A percentile compares a stretch with the other conserved stretches of the same genome.
phyloP scores from a whole-genome alignment of 2,888 invertebrate genomes.

The Tachina lurida region DNA sequence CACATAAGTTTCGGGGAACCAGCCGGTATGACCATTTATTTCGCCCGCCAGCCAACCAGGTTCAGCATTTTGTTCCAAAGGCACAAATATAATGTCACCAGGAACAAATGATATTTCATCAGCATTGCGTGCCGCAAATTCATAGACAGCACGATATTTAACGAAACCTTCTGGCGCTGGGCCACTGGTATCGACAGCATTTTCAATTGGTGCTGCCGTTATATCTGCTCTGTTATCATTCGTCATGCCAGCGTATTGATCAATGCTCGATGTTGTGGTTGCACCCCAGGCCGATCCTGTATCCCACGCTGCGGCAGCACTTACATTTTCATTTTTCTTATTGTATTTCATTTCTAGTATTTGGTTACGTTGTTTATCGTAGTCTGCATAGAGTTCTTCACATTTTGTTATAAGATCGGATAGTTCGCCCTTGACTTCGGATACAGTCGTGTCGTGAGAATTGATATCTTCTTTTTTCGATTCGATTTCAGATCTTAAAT shows the following conservation, averaged over 20 bases:
- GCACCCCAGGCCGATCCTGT: constrained; percentile 75
- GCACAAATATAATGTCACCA: constrained; percentile 93
- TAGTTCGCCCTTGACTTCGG: constrained; percentile 88
- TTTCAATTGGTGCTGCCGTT: constrained; percentile 66
- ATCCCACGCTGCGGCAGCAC: constrained; percentile 85
- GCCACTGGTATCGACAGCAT: constrained; percentile 77
- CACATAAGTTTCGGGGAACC: constrained; percentile 98
- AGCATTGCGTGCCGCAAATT: constrained; percentile 94
- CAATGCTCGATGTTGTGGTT: constrained; percentile 74
- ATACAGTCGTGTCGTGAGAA: constrained; percentile 89
- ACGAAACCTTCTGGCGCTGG: constrained; percentile 84
- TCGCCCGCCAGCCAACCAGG: constrained; percentile 99
- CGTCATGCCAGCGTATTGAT: constrained; percentile 75
- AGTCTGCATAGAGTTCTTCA: constrained; percentile 86
- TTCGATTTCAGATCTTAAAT: constrained; percentile 90
- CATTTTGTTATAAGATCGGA: constrained; percentile 87
- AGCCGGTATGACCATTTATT: constrained; percentile 94
- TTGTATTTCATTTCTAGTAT: constrained; percentile 85
- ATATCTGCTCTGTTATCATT: constrained; percentile 78
- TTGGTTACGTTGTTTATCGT: constrained; percentile 87
- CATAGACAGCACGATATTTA: constrained; percentile 95
- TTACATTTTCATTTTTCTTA: constrained; percentile 82
- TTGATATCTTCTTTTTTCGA: constrained; percentile 91
- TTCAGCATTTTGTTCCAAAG: constrained; percentile 92
- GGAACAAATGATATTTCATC: constrained; percentile 97